Evolutionary conservation across 2,888 invertebrate genomes (phyloP).

Genomic region (Theodoxus fluviatilis): DNA sequence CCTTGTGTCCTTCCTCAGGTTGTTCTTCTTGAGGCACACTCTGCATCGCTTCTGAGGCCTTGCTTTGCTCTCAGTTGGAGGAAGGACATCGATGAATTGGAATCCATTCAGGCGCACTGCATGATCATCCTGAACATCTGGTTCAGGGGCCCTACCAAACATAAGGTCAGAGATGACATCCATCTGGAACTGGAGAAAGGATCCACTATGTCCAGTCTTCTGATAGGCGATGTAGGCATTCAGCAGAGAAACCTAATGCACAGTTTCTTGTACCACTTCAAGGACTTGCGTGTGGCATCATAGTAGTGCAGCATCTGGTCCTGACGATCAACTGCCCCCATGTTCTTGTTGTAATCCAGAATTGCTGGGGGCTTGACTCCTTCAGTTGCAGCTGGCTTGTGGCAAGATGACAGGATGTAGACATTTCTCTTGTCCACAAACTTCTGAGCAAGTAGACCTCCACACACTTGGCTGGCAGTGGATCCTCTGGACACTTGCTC

Average conservation of each 20-base stretch:
- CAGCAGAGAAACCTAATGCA: neutral
- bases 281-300: constrained; percentile 21
- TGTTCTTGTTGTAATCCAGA: constrained; percentile 20
- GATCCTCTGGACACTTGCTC: neutral
- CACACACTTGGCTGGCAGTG: neutral
- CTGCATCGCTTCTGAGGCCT: too few species aligned
- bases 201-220: neutral
- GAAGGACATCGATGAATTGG: too few species aligned
- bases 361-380: constrained; percentile 15
- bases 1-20: too few species aligned
- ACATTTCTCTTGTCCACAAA: constrained; percentile 3
- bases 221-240: constrained; percentile 10
- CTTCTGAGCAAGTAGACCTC: neutral
- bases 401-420: constrained; percentile 7
- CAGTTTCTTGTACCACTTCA: constrained; percentile 22
- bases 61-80: too few species aligned
- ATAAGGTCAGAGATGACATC: too few species aligned
- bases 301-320: constrained; percentile 15
- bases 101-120: too few species aligned
- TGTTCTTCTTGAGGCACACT: too few species aligned
- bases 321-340: constrained; percentile 23
- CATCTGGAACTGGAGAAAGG: too few species aligned
- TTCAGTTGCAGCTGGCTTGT: neutral
- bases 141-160: too few species aligned
- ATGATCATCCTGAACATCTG: too few species aligned